phyloP scores from a whole-genome alignment of 2,888 invertebrate species.

The Melanostoma mellinum region DNA sequence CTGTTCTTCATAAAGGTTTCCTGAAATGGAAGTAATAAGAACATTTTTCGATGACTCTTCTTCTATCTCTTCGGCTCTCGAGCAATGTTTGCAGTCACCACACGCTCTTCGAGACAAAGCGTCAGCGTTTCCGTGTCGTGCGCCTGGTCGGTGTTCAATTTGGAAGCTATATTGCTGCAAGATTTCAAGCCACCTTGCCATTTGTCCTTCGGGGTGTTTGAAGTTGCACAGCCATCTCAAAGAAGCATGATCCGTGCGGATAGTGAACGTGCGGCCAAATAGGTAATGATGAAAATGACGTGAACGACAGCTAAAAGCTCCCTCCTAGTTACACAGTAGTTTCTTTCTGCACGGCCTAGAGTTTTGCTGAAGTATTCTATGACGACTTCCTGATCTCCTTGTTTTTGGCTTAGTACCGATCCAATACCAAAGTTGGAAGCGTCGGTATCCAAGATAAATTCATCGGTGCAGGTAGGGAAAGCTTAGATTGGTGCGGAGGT shows the following conservation, averaged over 20 bases:
- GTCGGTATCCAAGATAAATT: constrained; percentile 13
- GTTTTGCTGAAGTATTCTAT: neutral
- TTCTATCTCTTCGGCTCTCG: no score
- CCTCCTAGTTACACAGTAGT: constrained; percentile 13
- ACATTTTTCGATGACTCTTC: no score
- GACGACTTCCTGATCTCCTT: neutral
- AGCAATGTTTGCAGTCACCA: constrained; percentile 20
- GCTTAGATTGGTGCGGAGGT: constrained; percentile 3
- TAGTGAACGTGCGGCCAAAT: constrained; percentile 74
- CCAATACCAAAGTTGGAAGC: constrained; percentile 4
- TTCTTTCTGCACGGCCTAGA: neutral
- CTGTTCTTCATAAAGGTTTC: no score
- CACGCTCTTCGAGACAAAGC: constrained; percentile 73
- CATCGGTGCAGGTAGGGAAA: neutral
- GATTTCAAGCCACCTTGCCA: constrained; percentile 74
- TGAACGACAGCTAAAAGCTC: constrained; percentile 63
- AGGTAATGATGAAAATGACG: constrained; percentile 76
- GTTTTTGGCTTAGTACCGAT: neutral
- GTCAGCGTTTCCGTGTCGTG: constrained; percentile 74
- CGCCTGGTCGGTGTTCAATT: constrained; percentile 38
- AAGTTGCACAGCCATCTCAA: constrained; percentile 77
- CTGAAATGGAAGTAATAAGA: no score
- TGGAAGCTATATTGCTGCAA: constrained; percentile 58
- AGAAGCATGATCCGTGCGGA: constrained; percentile 77
- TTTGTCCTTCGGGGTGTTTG: constrained; percentile 77